Evolutionary conservation across 2,888 invertebrate genomes (phyloP).

Genomic region (Calameuta pallipes): DNA sequence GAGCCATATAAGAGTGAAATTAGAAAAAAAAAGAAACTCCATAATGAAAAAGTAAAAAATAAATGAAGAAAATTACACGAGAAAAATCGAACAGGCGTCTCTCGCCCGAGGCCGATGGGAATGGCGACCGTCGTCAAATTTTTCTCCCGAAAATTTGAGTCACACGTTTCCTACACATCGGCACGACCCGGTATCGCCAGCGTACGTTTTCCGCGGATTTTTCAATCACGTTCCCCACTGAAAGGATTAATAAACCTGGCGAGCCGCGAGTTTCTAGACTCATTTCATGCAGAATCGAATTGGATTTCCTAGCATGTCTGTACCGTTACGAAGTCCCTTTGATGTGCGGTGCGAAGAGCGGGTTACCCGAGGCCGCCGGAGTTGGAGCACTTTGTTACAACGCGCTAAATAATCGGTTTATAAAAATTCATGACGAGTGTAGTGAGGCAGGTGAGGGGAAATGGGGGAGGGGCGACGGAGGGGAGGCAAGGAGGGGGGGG

Average conservation of each 20-base stretch:
- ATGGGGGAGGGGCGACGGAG: neutral
- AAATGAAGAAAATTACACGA: conserved; percentile 23
- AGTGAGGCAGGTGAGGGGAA: conserved; percentile 33
- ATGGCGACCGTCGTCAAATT: neutral
- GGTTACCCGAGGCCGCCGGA: neutral
- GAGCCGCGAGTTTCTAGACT: conserved; percentile 55
- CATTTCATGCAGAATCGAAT: conserved; percentile 64
- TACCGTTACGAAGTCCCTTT: conserved; percentile 52
- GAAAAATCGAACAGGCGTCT: conserved; percentile 10
- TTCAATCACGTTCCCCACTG: conserved; percentile 59
- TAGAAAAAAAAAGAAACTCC: conserved; percentile 7
- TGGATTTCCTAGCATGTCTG: conserved; percentile 57
- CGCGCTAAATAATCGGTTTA: conserved; percentile 61
- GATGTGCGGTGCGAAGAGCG: conserved; percentile 48
- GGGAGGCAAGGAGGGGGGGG: neutral
- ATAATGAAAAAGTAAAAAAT: conserved; percentile 17
- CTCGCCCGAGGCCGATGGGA: neutral
- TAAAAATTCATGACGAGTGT: conserved; percentile 58
- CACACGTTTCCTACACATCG: neutral
- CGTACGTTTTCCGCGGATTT: conserved; percentile 28
- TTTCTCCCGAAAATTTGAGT: neutral
- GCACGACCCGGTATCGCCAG: neutral
- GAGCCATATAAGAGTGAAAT: neutral
- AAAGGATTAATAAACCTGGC: conserved; percentile 61
- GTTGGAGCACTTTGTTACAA: conserved; percentile 55